Conservation (phyloP, 2,797 vertebrate genomes). For the Scolopax bukidnonensis region DNA sequence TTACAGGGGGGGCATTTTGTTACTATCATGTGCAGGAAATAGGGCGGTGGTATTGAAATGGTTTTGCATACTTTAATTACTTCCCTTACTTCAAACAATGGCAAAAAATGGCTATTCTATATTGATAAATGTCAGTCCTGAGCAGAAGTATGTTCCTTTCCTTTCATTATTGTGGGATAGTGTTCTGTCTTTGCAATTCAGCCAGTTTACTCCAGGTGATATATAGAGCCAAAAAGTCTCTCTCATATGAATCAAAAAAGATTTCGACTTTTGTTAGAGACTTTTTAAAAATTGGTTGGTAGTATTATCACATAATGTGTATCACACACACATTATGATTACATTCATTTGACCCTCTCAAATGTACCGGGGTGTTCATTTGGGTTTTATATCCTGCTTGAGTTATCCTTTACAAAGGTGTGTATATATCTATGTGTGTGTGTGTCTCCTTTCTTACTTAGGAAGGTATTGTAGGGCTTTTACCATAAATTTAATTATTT, state of each 20-base stretch:
- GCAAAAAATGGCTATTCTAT: neutral
- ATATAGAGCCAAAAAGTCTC: neutral
- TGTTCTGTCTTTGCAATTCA: neutral
- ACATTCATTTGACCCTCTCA: neutral
- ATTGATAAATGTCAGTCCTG: neutral
- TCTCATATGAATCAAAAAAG: neutral
- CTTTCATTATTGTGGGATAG: neutral
- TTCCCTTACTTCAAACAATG: conserved; percentile 7
- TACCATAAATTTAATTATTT: neutral
- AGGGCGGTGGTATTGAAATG: neutral
- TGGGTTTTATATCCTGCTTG: neutral
- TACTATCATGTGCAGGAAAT: neutral
- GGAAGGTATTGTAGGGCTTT: neutral
- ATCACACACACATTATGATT: neutral
- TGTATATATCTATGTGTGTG: neutral
- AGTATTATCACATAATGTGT: neutral
- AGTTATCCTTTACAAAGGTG: neutral
- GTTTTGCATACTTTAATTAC: neutral
- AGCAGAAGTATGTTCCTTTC: neutral
- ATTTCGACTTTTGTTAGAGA: neutral
- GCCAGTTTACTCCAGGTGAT: neutral
- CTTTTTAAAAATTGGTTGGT: neutral
- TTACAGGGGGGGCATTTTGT: neutral
- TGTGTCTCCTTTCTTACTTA: neutral
- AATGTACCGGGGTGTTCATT: neutral